Base-by-base conservation (phyloP, 2,797 vertebrate species). In the Taenioides sp. region DNA sequence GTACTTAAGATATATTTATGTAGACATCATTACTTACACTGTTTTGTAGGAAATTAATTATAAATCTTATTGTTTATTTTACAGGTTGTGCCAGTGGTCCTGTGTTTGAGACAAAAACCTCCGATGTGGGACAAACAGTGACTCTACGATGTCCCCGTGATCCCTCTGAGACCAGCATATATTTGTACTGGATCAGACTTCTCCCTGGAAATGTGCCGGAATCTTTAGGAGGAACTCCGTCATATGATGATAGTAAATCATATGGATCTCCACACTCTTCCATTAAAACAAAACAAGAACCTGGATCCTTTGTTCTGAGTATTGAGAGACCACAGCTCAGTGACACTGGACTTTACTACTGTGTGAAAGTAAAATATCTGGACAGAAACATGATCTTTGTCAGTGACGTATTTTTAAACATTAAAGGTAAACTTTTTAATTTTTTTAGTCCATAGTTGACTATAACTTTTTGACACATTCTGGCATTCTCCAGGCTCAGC, bases 271-370 rank as follows among this genome's bases (percentile, higher is more conserved):
- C 6, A 20, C 1, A 60, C 1, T 37, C 9, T 55, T 59, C 68
- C 1, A 66, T 84, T 50, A 65, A 20, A 60, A 0, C 40, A 66
- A 17, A 0, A 4, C 0, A 0, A n/a, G 2, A 64, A 1, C 0
- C 0, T 0, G 57, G 22, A 67, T 2, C 0, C 22, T 84, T 79
- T 68, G 5, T 25, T 22, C 70, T 90, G 55, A 0, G 1, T 20
- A 75, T 90, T 27, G 0, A 0, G n/a, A 23, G 58, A 66, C 1
- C 74, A 34, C 2, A 22, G 1, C 9, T 5, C 1, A 72, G 0
- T 3, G 84, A 88, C 72, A 11, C 67, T 62, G 81, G 59, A 47
- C 0, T 86, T 78, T 87, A 88, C 57, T 68, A 49, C 20, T 90
- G 87, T 66, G 0, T 78, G 0, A 70, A 52, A 71, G 28, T 0